A percentile compares a stretch with the other conserved stretches of the same genome.
Evolutionary conservation across 2,113 vertebrate genomes (phyloP).

Genomic region (Egretta garzetta): DNA sequence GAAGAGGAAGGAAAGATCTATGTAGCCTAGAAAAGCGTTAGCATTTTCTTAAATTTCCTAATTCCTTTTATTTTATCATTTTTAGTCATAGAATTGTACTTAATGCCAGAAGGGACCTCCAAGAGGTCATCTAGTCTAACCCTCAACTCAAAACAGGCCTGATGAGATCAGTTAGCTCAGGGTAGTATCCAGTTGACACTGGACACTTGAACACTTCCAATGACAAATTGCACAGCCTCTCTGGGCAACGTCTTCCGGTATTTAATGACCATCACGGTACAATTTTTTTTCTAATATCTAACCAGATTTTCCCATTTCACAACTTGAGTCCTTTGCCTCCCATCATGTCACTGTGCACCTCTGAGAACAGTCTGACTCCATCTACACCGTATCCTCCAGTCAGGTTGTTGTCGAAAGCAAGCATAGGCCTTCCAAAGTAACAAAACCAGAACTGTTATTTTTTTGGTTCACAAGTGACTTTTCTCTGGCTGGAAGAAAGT

Average conservation of each 20-base stretch:
- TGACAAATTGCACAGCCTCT: neutral
- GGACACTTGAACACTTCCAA: neutral
- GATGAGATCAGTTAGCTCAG: neutral
- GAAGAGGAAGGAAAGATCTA: neutral
- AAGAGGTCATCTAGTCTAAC: neutral
- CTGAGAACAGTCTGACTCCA: neutral
- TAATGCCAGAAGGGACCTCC: neutral
- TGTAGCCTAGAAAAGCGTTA: neutral
- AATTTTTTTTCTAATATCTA: neutral
- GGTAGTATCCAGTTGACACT: neutral
- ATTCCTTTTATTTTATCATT: neutral
- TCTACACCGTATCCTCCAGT: neutral
- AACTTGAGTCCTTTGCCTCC: neutral
- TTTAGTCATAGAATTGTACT: neutral
- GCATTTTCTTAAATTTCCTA: neutral
- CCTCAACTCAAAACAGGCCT: neutral
- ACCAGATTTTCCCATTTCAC: neutral
- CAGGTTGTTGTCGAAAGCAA: neutral
- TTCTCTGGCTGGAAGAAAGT: neutral
- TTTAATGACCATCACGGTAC: neutral
- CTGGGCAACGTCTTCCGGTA: neutral
- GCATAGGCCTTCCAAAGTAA: neutral
- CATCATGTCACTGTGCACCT: neutral
- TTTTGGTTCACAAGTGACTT: neutral
- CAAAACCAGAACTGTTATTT: neutral